Base-by-base conservation (phyloP, 1,140 invertebrate species). In the Drosophila mayri region DNA sequence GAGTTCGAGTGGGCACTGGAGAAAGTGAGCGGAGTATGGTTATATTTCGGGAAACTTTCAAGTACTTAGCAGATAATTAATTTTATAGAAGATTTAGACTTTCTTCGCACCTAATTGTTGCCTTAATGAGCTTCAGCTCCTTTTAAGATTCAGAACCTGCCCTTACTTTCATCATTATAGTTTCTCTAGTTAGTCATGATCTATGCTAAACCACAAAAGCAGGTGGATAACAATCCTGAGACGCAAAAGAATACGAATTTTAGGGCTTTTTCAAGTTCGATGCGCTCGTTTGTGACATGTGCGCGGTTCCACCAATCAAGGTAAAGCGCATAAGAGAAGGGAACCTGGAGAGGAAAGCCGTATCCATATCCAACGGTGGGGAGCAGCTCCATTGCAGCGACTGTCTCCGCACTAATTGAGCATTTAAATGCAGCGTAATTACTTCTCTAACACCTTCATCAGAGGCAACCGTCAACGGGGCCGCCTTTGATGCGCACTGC, bases 401-500 rank as follows among this genome's bases (percentile, higher is more conserved):
- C 46, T 88, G 80, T 79, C 76, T 76, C 35, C 85, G 81, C 85
- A 90, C 85, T 90, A 90, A 90, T 90, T 90, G 85, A 90, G 85
- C 85, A 90, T 90, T 90, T 90, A 90, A 90, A 90, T 90, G 85
- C 85, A 90, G 75, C 71, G 81, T 90, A 90, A 90, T 90, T 90
- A 81, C 85, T 55, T 90, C 71, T 90, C 85, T 90, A 90, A 90
- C 85, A 90, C 85, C 85, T 90, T 90, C 81, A 85, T 90, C 81
- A 90, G 71, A 60, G 75, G 85, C 85, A 78, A 74, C 46, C 74
- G 77, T 76, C 66, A 80, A 73, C 80, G 77, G 84, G 84, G 65
- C 72, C 50, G 73, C 74, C 85, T 90, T 88, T 88, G 85, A 88
- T 88, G 85, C 75, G 62, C 81, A 85, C 81, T 79, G 85, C 81